A percentile compares a stretch with the other conserved stretches of the same genome.
These are phyloP conservation scores for Puma concolor DNA, from an alignment of 2,113 vertebrate genomes.

Conservation along the genomic window DNA sequence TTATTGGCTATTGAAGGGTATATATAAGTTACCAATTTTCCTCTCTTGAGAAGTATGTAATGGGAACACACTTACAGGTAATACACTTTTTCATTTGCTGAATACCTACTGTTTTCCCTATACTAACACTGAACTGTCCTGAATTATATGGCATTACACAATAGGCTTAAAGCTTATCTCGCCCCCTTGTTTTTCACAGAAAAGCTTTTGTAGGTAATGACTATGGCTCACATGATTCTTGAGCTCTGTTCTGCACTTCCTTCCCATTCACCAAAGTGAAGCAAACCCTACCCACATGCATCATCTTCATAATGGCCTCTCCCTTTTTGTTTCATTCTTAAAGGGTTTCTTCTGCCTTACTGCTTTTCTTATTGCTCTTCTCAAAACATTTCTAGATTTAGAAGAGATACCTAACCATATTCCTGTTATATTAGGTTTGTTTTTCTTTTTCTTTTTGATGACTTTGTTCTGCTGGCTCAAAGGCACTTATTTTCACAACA, in stretches of 20 bases:
- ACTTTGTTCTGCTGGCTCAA: not conserved
- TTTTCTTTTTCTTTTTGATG: not conserved
- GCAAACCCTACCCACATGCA: not conserved
- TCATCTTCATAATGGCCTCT: not conserved
- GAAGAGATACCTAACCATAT: not conserved
- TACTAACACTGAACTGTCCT: not conserved
- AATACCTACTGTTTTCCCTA: constrained; percentile 51
- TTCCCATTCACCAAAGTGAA: constrained; percentile 21
- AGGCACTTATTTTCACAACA: constrained; percentile 29
- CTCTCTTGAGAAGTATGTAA: constrained; percentile 28
- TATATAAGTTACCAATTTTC: constrained; percentile 30
- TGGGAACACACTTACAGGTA: not conserved
- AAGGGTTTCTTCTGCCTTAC: not conserved
- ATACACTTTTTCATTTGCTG: constrained; percentile 34
- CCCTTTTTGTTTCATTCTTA: not conserved
- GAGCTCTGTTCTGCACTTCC: not conserved
- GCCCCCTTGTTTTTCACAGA: constrained; percentile 6
- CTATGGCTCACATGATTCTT: not conserved
- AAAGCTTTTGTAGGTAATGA: constrained; percentile 35
- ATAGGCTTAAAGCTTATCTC: not conserved
- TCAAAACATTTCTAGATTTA: constrained; percentile 31
- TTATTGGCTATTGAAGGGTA: constrained; percentile 33
- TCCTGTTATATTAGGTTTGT: not conserved
- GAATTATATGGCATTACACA: not conserved
- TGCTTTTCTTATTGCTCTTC: constrained; percentile 19